A percentile compares a stretch with the other conserved stretches of the same genome.
phyloP scores from a whole-genome alignment of 1,140 invertebrate genomes.

The Procambarus virginalis region DNA sequence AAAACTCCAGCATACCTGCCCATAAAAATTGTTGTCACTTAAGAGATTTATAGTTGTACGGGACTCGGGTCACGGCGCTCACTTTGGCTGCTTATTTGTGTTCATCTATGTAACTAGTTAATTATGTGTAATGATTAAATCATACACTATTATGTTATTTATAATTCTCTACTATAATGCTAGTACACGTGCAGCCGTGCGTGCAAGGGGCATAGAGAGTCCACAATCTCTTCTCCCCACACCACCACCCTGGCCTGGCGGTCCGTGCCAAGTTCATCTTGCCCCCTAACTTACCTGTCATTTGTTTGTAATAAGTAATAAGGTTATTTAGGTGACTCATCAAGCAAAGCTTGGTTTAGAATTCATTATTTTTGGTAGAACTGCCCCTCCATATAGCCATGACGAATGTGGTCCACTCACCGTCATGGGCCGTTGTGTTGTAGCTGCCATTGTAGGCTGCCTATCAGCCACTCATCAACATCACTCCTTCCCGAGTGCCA shows the following conservation, averaged over 20 bases:
- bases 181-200: constrained; percentile 62
- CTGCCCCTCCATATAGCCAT: constrained; percentile 48
- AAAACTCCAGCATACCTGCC: constrained; percentile 48
- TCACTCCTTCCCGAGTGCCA: constrained; percentile 26
- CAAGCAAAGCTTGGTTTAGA: constrained; percentile 67
- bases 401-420: constrained; percentile 34
- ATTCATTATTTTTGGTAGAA: constrained; percentile 68
- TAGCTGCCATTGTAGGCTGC: constrained; percentile 53
- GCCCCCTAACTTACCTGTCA: constrained; percentile 66
- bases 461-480: constrained; percentile 17
- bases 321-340: constrained; percentile 68
- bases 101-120: constrained; percentile 68
- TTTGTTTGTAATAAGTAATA: constrained; percentile 68
- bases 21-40: constrained; percentile 64
- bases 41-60: constrained; percentile 67
- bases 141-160: constrained; percentile 63
- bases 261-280: constrained; percentile 68
- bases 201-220: constrained; percentile 27
- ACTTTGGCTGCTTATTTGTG: constrained; percentile 60
- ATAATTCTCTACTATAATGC: constrained; percentile 56
- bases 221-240: constrained; percentile 3
- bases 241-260: constrained; percentile 59
- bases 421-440: constrained; percentile 51
- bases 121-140: constrained; percentile 66
- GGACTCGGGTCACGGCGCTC: constrained; percentile 52